Evolutionary conservation across 92 coral and sea anemone species (phyloP).

Genomic region (Virgularia gustaviana): DNA sequence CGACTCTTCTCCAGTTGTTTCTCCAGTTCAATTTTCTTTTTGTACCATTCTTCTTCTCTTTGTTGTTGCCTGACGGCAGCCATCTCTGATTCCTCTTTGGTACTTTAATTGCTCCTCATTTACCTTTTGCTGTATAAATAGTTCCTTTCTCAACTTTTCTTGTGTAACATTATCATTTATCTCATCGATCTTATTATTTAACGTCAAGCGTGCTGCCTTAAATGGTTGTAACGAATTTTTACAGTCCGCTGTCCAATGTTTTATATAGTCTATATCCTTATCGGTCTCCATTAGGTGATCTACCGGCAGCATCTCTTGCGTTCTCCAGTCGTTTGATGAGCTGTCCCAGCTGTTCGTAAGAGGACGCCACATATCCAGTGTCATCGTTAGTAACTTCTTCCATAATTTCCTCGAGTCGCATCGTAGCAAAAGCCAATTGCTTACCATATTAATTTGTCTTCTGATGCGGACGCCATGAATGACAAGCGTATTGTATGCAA

Average conservation of each 20-base stretch:
- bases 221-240: conserved; percentile 17
- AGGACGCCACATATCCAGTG: not conserved
- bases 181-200: not conserved
- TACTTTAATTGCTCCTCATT: conserved; percentile 30
- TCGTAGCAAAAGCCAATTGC: too few relatives aligned
- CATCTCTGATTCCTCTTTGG: conserved; percentile 33
- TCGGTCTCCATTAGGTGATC: conserved; percentile 41
- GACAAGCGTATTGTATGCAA: too few relatives aligned
- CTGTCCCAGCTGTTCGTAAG: conserved; percentile 36
- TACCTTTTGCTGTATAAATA: conserved; percentile 27
- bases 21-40: conserved; percentile 2
- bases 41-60: conserved; percentile 17
- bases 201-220: not conserved
- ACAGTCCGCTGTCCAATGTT: conserved; percentile 31
- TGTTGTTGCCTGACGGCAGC: conserved; percentile 17
- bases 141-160: conserved; percentile 20
- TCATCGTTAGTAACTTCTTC: conserved; percentile 4
- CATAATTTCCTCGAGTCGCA: too few relatives aligned
- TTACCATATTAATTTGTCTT: too few relatives aligned
- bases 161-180: not conserved
- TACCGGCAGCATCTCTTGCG: too few relatives aligned
- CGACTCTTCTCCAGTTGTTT: not conserved
- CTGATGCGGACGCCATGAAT: too few relatives aligned
- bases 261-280: conserved; percentile 27
- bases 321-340: conserved; percentile 22